Evolutionary conservation across 2,888 invertebrate species (phyloP).

Genomic region (Archaeoteleia sp.): DNA sequence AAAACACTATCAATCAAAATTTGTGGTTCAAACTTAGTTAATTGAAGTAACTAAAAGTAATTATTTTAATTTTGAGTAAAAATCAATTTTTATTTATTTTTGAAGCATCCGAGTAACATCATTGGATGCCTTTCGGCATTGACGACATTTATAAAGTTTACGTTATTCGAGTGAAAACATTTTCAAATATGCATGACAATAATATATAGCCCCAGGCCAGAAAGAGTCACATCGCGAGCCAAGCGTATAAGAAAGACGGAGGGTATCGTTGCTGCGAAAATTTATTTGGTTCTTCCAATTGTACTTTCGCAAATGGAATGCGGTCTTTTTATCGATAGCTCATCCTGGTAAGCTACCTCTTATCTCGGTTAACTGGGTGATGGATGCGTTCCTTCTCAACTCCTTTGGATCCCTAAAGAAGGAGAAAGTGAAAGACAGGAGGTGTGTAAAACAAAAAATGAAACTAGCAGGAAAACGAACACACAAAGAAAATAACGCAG

Average conservation of each 20-base stretch:
- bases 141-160: no score
- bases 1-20: no score
- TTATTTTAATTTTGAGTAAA: no score
- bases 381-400: conserved; percentile 57
- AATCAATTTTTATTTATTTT: no score
- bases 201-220: conserved; percentile 1
- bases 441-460: conserved; percentile 35
- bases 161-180: no score
- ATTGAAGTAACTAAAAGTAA: no score
- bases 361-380: conserved; percentile 66
- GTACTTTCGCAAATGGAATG: conserved; percentile 64
- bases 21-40: no score
- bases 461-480: conserved; percentile 39
- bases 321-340: conserved; percentile 61
- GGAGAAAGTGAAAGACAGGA: conserved; percentile 28
- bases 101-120: no score
- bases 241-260: neutral
- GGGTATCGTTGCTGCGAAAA: conserved; percentile 47
- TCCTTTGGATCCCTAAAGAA: conserved; percentile 13
- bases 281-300: conserved; percentile 64
- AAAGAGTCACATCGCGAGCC: conserved; percentile 1
- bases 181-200: neutral
- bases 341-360: conserved; percentile 59
- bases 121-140: no score
- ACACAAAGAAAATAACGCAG: conserved; percentile 43